phyloP scores from a whole-genome alignment of 2,888 invertebrate species.

The Diaperis boleti region DNA sequence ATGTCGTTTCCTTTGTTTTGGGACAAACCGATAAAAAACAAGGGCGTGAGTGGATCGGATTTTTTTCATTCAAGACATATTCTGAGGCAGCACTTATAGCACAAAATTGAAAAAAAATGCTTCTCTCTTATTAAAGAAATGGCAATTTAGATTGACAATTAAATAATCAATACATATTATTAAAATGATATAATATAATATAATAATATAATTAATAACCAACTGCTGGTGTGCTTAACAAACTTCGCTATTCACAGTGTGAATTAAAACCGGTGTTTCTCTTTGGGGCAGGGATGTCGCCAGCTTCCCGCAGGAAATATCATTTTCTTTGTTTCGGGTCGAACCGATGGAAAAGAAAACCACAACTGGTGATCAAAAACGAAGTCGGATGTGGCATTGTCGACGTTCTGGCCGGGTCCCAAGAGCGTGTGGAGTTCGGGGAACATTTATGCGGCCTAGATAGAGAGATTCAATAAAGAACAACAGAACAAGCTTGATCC shows the following conservation, averaged over 20 bases:
- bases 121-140: no score
- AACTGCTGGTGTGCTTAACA: not conserved
- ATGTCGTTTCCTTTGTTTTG: no score
- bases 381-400: constrained; percentile 39
- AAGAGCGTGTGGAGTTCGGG: constrained; percentile 40
- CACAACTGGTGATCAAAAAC: constrained; percentile 39
- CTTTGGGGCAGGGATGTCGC: constrained; percentile 8
- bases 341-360: constrained; percentile 33
- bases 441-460: constrained; percentile 41
- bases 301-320: constrained; percentile 22
- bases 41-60: no score
- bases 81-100: no score
- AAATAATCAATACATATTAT: no score
- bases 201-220: no score
- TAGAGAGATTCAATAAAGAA: constrained; percentile 42
- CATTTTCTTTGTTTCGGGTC: constrained; percentile 26
- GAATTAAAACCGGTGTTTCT: not conserved
- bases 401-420: constrained; percentile 39
- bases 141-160: no score
- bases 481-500: constrained; percentile 39
- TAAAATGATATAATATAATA: no score
- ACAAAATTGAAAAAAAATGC: no score
- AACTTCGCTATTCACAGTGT: not conserved
- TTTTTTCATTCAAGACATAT: no score
- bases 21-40: no score